Conservation (phyloP, 2,888 invertebrate species). For the Rhimphoctona megacephalus region DNA sequence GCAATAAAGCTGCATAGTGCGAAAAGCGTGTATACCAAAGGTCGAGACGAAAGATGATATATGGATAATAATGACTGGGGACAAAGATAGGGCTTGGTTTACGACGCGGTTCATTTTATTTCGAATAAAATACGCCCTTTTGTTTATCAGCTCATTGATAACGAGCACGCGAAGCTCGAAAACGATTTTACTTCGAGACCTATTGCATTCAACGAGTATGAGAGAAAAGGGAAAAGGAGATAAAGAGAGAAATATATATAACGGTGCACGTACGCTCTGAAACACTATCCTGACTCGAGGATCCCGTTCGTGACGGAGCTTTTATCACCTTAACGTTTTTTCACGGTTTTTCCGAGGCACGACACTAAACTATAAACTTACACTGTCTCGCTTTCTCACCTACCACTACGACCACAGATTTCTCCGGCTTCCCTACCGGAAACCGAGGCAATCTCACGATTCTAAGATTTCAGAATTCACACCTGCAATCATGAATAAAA, state of each 20-base stretch:
- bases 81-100: neutral
- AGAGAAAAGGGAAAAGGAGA: neutral
- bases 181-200: conserved; percentile 29
- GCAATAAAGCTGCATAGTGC: conserved; percentile 20
- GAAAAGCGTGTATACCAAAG: conserved; percentile 3
- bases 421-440: neutral
- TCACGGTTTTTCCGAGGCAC: conserved; percentile 14
- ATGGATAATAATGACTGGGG: neutral
- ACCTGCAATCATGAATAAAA: neutral
- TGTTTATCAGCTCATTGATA: conserved; percentile 1
- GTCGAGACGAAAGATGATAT: neutral
- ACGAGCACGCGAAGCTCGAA: conserved; percentile 13
- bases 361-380: conserved; percentile 7
- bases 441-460: conserved; percentile 1
- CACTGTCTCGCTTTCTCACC: conserved; percentile 20
- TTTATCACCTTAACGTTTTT: conserved; percentile 30
- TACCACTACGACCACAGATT: neutral
- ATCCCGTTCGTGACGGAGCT: conserved; percentile 56
- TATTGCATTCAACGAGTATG: conserved; percentile 1
- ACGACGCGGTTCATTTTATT: neutral
- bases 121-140: neutral
- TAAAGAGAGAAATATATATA: neutral
- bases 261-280: conserved; percentile 32
- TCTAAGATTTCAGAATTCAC: neutral
- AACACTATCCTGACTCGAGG: conserved; percentile 50